Percentiles rank a stretch among this genome's conserved stretches.
Conservation (phyloP, 2,797 vertebrate genomes). For the Philypnodon macrostomus region DNA sequence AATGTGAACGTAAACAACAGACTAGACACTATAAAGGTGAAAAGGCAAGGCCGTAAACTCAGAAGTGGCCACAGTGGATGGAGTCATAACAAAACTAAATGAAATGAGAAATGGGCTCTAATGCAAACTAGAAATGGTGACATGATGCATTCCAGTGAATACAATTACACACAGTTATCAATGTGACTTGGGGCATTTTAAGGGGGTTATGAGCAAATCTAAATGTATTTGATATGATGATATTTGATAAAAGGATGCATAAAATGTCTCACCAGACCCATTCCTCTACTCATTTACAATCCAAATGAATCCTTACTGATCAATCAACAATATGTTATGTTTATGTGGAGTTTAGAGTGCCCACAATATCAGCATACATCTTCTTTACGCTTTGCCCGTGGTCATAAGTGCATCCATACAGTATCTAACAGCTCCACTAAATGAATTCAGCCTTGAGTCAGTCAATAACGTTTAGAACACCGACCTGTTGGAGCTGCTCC, state of each 20-base stretch:
- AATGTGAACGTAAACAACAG: conserved; percentile 7
- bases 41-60: conserved; percentile 24
- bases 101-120: conserved; percentile 41
- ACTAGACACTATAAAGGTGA: conserved; percentile 19
- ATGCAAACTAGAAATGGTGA: conserved; percentile 15
- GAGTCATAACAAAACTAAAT: conserved; percentile 15
- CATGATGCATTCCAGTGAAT: conserved; percentile 41
- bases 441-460: conserved; percentile 18
- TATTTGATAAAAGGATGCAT: too few species aligned
- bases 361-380: background rate
- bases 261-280: too few species aligned
- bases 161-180: conserved; percentile 3
- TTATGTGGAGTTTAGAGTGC: too few species aligned
- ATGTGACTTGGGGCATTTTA: too few species aligned
- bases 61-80: conserved; percentile 23
- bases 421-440: conserved; percentile 17
- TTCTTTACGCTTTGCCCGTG: background rate
- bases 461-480: conserved; percentile 31
- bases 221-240: too few species aligned
- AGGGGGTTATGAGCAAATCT: too few species aligned
- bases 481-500: conserved; percentile 68
- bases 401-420: conserved; percentile 3
- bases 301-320: too few species aligned
- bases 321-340: too few species aligned
- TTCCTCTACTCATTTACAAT: too few species aligned